Conservation (phyloP, 2,113 vertebrate species). For the Gyps fulvus region DNA sequence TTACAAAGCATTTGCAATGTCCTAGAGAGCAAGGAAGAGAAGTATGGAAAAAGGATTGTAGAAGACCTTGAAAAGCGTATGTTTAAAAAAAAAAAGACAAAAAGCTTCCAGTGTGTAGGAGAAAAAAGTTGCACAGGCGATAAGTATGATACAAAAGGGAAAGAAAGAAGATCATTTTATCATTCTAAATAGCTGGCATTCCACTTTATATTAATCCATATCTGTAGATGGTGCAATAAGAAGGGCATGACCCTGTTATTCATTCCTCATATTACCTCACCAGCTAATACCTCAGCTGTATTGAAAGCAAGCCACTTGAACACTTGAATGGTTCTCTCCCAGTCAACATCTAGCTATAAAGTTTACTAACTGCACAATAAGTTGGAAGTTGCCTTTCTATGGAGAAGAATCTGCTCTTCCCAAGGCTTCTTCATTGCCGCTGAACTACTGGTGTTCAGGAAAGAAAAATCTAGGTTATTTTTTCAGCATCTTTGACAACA, state of each 20-base stretch:
- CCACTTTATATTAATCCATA: not conserved
- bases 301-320: not conserved
- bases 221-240: not conserved
- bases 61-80: not conserved
- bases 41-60: not conserved
- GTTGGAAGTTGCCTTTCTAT: not conserved
- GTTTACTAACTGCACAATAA: not conserved
- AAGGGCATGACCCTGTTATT: not conserved
- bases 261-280: not conserved
- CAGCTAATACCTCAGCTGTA: not conserved
- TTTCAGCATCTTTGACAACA: not conserved
- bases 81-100: not conserved
- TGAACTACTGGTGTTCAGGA: not conserved
- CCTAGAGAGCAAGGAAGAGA: not conserved
- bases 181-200: not conserved
- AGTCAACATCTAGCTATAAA: not conserved
- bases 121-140: not conserved
- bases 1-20: not conserved
- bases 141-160: not conserved
- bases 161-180: not conserved
- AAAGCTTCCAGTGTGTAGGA: not conserved
- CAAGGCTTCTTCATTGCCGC: not conserved
- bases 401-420: not conserved
- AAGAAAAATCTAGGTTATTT: not conserved
- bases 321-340: not conserved